A percentile compares a stretch with the other conserved stretches of the same genome.
Conservation (phyloP, 2,797 vertebrate species). For the Melanotaenia parkinsoni region DNA sequence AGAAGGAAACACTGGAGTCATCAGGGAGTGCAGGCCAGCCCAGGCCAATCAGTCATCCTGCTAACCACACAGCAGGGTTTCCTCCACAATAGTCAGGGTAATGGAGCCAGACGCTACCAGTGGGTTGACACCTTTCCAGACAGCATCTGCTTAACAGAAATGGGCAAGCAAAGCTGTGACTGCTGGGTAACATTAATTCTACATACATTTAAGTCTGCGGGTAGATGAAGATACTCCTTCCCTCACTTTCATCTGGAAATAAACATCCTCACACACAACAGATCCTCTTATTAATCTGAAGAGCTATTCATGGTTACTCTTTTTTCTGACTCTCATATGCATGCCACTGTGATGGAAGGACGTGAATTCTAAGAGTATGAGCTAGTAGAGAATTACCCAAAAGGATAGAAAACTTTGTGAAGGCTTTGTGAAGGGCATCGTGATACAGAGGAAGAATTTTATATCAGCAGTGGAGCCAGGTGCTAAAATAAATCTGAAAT, state of each 20-base stretch:
- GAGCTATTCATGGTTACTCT: neutral
- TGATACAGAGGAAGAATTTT: conserved; percentile 9
- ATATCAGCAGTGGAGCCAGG: conserved; percentile 26
- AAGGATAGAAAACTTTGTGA: conserved; percentile 11
- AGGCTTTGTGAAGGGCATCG: conserved; percentile 45
- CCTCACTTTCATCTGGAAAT: neutral
- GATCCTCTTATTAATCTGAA: neutral
- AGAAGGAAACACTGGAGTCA: conserved; percentile 67
- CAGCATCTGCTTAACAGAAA: conserved; percentile 43
- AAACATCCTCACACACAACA: neutral
- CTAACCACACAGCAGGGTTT: conserved; percentile 59
- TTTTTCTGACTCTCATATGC: conserved; percentile 19
- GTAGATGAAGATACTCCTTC: neutral
- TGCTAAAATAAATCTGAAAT: conserved; percentile 30
- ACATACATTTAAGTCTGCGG: conserved; percentile 12
- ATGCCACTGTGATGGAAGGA: conserved; percentile 2
- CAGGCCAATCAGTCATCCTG: conserved; percentile 53
- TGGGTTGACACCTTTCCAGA: conserved; percentile 63
- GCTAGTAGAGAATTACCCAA: neutral
- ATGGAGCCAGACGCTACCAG: conserved; percentile 62
- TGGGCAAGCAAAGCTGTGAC: conserved; percentile 21
- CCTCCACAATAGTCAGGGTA: conserved; percentile 60
- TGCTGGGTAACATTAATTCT: conserved; percentile 7
- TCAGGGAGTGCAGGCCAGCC: conserved; percentile 40
- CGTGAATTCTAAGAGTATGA: neutral